A percentile compares a stretch with the other conserved stretches of the same genome.
phyloP scores from a whole-genome alignment of 2,113 vertebrate genomes.

The Orientallactaga bullata region DNA sequence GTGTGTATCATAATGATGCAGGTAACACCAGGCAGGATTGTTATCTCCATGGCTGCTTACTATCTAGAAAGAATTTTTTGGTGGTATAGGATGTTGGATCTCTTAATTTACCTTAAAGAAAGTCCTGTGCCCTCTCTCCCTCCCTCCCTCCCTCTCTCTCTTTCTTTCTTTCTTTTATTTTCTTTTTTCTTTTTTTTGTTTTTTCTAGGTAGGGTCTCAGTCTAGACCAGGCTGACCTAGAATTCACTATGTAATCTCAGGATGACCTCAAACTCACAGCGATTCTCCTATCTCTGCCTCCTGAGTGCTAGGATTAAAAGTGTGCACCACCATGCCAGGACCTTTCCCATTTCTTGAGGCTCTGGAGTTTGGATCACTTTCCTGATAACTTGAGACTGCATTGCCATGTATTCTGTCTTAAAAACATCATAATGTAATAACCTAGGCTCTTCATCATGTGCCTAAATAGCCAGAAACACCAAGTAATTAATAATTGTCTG shows the following conservation, averaged over 20 bases:
- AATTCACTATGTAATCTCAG: no score
- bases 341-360: background rate
- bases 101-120: background rate
- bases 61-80: background rate
- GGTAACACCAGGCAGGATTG: background rate
- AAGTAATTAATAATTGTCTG: conserved; percentile 73
- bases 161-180: no score
- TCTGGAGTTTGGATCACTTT: conserved; percentile 52
- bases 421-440: conserved; percentile 48
- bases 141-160: no score
- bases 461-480: conserved; percentile 1
- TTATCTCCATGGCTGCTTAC: fast-evolving
- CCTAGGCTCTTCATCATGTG: conserved; percentile 35
- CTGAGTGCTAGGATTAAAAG: no score
- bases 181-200: background rate
- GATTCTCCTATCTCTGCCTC: no score
- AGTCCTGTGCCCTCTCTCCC: no score
- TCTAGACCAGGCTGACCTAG: background rate
- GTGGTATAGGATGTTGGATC: fast-evolving
- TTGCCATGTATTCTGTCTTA: conserved; percentile 60
- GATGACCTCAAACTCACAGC: no score
- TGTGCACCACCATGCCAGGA: no score
- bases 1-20: no score
- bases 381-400: conserved; percentile 19
- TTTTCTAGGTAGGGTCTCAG: background rate